Evolutionary conservation across 37 sponge, comb jelly and placozoan species (phyloP).

Genomic region (Aplysina aerophoba): DNA sequence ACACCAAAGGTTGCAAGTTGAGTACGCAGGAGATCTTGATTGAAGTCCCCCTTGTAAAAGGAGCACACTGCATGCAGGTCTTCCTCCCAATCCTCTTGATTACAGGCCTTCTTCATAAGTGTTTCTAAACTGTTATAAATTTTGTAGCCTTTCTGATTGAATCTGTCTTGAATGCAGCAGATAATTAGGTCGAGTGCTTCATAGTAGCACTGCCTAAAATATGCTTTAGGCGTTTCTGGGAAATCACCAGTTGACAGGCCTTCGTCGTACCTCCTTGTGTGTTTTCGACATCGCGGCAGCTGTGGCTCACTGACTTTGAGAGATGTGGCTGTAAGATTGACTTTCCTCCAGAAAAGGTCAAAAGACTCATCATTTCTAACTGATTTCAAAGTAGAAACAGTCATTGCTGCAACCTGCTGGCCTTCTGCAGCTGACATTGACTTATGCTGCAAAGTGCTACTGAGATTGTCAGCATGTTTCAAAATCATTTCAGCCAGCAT

Average conservation of each 20-base stretch:
- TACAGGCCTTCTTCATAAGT: not conserved
- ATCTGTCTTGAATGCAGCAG: not conserved
- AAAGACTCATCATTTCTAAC: not conserved
- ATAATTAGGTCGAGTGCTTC: not conserved
- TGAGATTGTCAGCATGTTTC: too few species aligned
- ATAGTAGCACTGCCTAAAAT: not conserved
- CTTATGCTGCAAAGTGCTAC: not conserved
- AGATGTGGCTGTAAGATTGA: not conserved
- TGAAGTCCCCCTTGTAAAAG: not conserved
- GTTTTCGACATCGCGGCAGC: not conserved
- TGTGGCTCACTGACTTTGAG: not conserved
- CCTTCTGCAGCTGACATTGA: constrained; percentile 1
- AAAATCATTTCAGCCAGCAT: too few species aligned
- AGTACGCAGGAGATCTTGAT: not conserved
- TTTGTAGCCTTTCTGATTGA: not conserved
- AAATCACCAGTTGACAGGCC: too few species aligned
- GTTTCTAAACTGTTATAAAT: not conserved
- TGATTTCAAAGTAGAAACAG: not conserved
- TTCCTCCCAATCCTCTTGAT: not conserved
- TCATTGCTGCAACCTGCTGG: not conserved
- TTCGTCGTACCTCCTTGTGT: too few species aligned
- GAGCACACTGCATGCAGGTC: not conserved
- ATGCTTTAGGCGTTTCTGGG: too few species aligned
- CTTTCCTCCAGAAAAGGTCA: not conserved
- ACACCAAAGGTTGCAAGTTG: not conserved